Conservation (phyloP, 2,113 vertebrate genomes). For the Gobius niger region DNA sequence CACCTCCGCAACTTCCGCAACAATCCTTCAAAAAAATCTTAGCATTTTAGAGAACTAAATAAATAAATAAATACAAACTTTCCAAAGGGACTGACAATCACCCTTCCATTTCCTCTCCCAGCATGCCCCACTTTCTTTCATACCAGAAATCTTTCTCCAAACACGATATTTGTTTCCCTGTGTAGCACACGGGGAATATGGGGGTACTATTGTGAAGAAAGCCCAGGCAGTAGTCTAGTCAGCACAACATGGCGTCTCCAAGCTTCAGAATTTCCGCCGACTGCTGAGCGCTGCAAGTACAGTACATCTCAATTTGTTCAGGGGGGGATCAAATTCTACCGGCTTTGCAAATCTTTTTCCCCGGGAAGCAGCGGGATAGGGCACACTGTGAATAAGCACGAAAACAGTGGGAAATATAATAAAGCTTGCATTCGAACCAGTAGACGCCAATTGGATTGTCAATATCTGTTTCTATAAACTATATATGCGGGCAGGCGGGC, state of each 20-base stretch:
- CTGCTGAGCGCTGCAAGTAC: slow-evolving; percentile 72
- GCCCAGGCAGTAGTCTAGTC: slow-evolving; percentile 58
- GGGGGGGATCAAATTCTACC: slow-evolving; percentile 68
- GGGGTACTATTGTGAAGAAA: slow-evolving; percentile 40
- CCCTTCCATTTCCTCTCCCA: neutral
- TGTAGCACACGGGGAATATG: slow-evolving; percentile 29
- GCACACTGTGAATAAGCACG: slow-evolving; percentile 49
- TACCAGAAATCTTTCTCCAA: slow-evolving; percentile 3
- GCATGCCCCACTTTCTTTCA: slow-evolving; percentile 22
- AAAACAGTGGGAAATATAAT: slow-evolving; percentile 53
- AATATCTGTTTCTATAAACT: slow-evolving; percentile 46
- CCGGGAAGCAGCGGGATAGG: slow-evolving; percentile 33
- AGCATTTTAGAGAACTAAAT: neutral
- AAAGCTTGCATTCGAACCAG: slow-evolving; percentile 42
- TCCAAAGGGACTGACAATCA: slow-evolving; percentile 11
- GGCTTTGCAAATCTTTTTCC: slow-evolving; percentile 63
- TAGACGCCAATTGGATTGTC: slow-evolving; percentile 27
- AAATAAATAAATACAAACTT: neutral
- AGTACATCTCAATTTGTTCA: slow-evolving; percentile 71
- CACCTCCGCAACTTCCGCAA: neutral
- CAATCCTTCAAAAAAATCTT: neutral
- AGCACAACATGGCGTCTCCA: slow-evolving; percentile 63
- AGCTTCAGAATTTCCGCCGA: slow-evolving; percentile 58
- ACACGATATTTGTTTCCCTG: slow-evolving; percentile 21
- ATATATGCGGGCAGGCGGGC: slow-evolving; percentile 33